A percentile compares a stretch with the other conserved stretches of the same genome.
phyloP scores from a whole-genome alignment of 2,888 invertebrate species.

The Melitaea athalia region DNA sequence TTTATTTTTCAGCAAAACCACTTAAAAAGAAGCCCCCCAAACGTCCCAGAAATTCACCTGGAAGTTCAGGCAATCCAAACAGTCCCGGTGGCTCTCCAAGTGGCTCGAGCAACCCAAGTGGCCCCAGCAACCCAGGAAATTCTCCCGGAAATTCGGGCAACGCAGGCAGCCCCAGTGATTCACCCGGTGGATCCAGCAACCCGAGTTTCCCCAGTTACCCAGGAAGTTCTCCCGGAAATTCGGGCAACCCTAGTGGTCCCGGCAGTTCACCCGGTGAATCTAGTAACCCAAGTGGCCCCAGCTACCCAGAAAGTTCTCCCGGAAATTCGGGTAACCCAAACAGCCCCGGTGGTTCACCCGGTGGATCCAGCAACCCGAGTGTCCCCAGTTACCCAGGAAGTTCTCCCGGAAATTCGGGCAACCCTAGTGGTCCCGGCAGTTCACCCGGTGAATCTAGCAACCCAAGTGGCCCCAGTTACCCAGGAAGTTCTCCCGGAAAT shows the following conservation, averaged over 20 bases:
- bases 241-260: not conserved
- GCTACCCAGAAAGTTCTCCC: not conserved
- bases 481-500: not conserved
- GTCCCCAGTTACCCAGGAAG: not conserved
- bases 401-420: not conserved
- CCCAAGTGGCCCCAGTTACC: not conserved
- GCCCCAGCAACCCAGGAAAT: not conserved
- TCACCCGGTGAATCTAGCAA: not conserved
- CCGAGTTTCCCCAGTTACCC: not conserved
- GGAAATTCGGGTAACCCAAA: not conserved
- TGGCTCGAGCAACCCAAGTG: not conserved
- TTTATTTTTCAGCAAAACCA: too few relatives aligned
- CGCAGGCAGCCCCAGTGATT: not conserved
- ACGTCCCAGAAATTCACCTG: too few relatives aligned
- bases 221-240: not conserved
- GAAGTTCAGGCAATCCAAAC: too few relatives aligned
- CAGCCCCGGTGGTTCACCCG: not conserved
- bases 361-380: not conserved
- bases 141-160: not conserved
- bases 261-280: not conserved
- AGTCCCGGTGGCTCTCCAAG: not conserved
- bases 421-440: not conserved
- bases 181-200: too few relatives aligned
- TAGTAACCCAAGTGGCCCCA: not conserved
- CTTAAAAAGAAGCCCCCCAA: too few relatives aligned